phyloP scores from a whole-genome alignment of 2,888 invertebrate genomes.

The Coenonympha arcania region DNA sequence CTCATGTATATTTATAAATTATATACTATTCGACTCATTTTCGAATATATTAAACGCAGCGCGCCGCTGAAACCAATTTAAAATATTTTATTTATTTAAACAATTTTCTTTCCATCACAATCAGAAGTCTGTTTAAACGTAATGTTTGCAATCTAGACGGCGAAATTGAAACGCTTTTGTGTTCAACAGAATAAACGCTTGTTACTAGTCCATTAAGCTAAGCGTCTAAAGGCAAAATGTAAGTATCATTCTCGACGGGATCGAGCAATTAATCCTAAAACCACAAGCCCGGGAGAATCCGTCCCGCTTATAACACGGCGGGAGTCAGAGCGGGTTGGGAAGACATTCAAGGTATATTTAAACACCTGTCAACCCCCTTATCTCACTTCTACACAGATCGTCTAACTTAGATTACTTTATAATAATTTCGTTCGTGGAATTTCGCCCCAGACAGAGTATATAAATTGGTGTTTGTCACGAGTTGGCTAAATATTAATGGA shows the following conservation, averaged over 20 bases:
- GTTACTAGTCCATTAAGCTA: slow-evolving; percentile 25
- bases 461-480: slow-evolving; percentile 59
- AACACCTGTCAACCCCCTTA: slow-evolving; percentile 64
- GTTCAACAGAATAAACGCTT: slow-evolving; percentile 12
- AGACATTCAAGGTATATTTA: slow-evolving; percentile 55
- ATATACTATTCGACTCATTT: not conserved
- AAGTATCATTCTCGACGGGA: slow-evolving; percentile 28
- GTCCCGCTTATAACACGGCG: slow-evolving; percentile 46
- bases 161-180: slow-evolving; percentile 7
- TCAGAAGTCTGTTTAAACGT: not conserved
- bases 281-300: slow-evolving; percentile 46
- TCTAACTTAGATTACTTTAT: slow-evolving; percentile 71
- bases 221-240: slow-evolving; percentile 27
- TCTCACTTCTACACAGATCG: slow-evolving; percentile 45
- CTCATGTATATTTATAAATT: not conserved
- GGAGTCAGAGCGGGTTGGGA: slow-evolving; percentile 43
- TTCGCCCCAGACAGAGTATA: slow-evolving; percentile 57
- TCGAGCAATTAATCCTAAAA: slow-evolving; percentile 47
- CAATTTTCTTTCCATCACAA: not conserved
- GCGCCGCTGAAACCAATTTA: not conserved
- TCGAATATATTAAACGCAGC: not conserved
- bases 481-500: slow-evolving; percentile 58
- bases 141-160: not conserved
- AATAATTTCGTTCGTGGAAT: slow-evolving; percentile 59
- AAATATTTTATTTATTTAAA: not conserved